Evolutionary conservation across 2,113 vertebrate species (phyloP), one percentile per base, ranked within the genome.

Genomic region (Psittacula cyanocephala): DNA sequence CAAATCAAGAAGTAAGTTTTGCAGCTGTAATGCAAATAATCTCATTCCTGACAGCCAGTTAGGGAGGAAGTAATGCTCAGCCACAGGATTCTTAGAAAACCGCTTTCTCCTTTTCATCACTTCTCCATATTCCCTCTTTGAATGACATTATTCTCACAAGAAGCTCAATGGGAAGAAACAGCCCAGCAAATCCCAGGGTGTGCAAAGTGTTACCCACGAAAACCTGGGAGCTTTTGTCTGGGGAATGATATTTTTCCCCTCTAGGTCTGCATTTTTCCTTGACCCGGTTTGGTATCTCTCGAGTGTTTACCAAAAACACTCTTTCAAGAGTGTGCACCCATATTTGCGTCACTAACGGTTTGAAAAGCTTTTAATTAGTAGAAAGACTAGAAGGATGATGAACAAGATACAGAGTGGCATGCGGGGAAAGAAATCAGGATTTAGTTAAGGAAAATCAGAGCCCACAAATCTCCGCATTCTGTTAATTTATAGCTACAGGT

Each of bases 201-300:
- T 62, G 6, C 29, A 55, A 65, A 89, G 39, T 2, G 20, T 44
- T 65, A 19, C 6, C 39, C 67, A 76, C 2, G 0, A 76, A 90
- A 94, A 27, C 1, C 27, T 0, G 0, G 19, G n/a, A 37, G n/a
- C 7, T 83, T 70, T 65, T 10, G 1, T 6, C 22, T 3, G 1
- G 10, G n/a, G n/a, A 72, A 63, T 11, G 37, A 60, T 35, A 8
- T 44, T 82, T 89, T 78, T 7, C 8, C 7, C 10, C 8, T 17
- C 17, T 49, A 0, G 8, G 24, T 31, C 52, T 63, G 4, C 10
- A 6, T 80, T 86, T 94, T 82, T 8, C 18, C 20, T 11, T 27
- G 11, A 25, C 2, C 7, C 13, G 10, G 1, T 24, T 29, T 79
- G 41, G 5, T 75, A 79, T 62, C 31, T 70, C 9, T 9, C 29